Conservation (phyloP, 2,113 vertebrate species). For the Baryphthengus martii region DNA sequence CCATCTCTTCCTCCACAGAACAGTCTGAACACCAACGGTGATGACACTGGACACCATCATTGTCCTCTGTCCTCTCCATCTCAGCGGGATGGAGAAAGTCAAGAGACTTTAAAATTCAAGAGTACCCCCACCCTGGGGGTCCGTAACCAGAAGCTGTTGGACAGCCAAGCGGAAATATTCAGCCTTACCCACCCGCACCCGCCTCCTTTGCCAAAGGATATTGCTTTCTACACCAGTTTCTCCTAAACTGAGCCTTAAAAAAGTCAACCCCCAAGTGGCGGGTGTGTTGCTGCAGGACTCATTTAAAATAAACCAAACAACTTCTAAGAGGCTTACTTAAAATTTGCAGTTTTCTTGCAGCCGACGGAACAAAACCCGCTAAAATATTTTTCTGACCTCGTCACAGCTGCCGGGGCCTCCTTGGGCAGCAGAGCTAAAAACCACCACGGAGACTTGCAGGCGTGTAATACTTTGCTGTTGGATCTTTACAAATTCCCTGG, state of each 20-base stretch:
- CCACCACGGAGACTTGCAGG: not conserved
- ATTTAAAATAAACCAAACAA: not conserved
- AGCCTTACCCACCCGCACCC: not conserved
- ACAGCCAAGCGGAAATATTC: not conserved
- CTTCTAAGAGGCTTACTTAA: not conserved
- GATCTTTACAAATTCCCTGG: not conserved
- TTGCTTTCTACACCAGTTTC: not conserved
- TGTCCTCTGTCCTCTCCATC: not conserved
- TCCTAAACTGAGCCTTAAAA: not conserved
- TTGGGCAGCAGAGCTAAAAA: not conserved
- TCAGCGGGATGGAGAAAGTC: not conserved
- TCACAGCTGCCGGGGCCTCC: not conserved
- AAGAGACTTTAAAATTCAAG: not conserved
- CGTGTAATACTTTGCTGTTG: not conserved
- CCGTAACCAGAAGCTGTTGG: not conserved
- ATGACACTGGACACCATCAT: not conserved
- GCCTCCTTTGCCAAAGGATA: not conserved
- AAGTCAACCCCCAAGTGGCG: not conserved
- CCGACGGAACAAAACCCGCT: not conserved
- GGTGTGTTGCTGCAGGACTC: too few relatives aligned
- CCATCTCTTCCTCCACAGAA: not conserved
- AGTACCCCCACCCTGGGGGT: accelerated
- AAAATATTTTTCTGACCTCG: not conserved
- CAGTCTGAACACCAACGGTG: accelerated
- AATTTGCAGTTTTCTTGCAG: not conserved